A percentile compares a stretch with the other conserved stretches of the same genome.
Evolutionary conservation across 2,797 vertebrate genomes (phyloP).

Genomic region (Dicrostonyx torquatus): DNA sequence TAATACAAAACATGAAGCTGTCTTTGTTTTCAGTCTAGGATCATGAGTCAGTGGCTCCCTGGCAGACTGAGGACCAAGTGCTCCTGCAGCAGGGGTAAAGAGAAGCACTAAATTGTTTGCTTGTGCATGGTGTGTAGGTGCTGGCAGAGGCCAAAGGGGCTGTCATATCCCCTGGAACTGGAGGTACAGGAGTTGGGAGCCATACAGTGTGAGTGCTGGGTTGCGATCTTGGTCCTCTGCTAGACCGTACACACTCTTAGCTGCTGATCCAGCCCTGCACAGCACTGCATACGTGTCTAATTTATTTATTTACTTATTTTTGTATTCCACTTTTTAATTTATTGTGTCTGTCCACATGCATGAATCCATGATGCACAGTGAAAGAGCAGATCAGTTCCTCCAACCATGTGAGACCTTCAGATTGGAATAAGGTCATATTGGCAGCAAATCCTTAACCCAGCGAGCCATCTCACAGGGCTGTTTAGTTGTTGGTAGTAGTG

Average conservation of each 20-base stretch:
- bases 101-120: neutral
- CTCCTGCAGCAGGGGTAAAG: neutral
- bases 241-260: neutral
- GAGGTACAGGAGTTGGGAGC: neutral
- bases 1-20: slow-evolving; percentile 53
- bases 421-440: too few species aligned
- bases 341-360: neutral
- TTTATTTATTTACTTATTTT: neutral
- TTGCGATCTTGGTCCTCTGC: neutral
- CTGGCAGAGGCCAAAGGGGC: neutral
- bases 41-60: neutral
- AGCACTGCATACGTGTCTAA: too few species aligned
- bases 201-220: neutral
- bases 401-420: neutral
- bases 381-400: neutral
- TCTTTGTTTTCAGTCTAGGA: neutral
- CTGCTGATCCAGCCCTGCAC: neutral
- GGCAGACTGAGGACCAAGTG: neutral
- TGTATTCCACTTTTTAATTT: neutral
- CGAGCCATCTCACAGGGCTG: neutral
- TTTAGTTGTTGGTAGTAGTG: neutral
- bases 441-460: neutral
- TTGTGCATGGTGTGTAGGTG: neutral
- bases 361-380: neutral
- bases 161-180: neutral